A percentile compares a stretch with the other conserved stretches of the same genome.
phyloP scores from a whole-genome alignment of 1,140 invertebrate genomes.

The Augochlora pura region DNA sequence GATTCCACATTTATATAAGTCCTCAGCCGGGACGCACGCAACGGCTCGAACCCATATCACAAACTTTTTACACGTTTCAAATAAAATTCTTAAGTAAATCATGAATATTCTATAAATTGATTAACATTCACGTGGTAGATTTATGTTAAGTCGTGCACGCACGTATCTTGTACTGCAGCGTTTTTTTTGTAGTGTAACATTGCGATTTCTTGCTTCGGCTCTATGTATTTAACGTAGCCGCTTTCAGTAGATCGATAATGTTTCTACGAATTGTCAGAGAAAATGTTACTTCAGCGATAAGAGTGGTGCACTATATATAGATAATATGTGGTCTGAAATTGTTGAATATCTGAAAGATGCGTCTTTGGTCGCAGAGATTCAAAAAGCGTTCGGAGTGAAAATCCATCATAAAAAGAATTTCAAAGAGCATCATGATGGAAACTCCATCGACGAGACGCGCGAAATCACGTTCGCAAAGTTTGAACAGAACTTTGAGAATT shows the following conservation, averaged over 20 bases:
- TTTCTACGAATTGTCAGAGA: not conserved
- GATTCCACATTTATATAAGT: not conserved
- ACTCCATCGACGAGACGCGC: slow-evolving; percentile 64
- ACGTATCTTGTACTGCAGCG: not conserved
- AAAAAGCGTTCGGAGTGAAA: slow-evolving; percentile 86
- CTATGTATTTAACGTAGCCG: not conserved
- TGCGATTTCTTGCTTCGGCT: not conserved
- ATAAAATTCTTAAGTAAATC: slow-evolving; percentile 3
- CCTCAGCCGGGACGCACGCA: not conserved
- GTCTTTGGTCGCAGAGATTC: slow-evolving; percentile 85
- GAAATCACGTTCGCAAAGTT: slow-evolving; percentile 53
- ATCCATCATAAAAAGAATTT: slow-evolving; percentile 74
- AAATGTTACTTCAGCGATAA: slow-evolving; percentile 22
- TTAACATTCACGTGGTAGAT: not conserved
- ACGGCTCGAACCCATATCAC: not conserved
- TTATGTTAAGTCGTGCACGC: not conserved
- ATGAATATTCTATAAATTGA: slow-evolving; percentile 7
- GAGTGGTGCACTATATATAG: not conserved
- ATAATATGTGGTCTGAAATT: slow-evolving; percentile 69
- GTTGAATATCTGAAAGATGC: slow-evolving; percentile 86
- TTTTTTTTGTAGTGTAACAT: not conserved
- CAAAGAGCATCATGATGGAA: slow-evolving; percentile 66
- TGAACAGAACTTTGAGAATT: slow-evolving; percentile 65
- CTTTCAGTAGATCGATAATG: not conserved
- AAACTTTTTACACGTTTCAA: not conserved